These are phyloP conservation scores for Idris sp. DNA, from an alignment of 1,140 invertebrate species.

Conservation along the genomic window DNA sequence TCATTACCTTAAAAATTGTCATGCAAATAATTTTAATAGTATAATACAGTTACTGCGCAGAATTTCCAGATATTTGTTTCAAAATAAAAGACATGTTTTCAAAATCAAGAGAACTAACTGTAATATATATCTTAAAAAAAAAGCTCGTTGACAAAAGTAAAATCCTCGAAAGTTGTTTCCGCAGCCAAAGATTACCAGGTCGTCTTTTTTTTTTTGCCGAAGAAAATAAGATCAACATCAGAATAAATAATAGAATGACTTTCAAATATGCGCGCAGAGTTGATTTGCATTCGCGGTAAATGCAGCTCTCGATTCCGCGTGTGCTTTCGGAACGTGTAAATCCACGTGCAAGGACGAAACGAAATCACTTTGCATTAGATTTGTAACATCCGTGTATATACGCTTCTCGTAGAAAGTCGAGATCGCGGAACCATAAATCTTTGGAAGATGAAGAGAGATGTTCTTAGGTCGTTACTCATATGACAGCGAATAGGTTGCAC, in stretches of 20 bases:
- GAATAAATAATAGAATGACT: constrained; percentile 62
- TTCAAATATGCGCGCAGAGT: constrained; percentile 50
- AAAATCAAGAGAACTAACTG: no score
- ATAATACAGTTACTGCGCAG: no score
- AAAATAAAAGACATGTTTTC: no score
- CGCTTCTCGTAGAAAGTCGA: constrained; percentile 61
- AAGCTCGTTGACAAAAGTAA: background rate
- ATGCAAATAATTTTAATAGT: no score
- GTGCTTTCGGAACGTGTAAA: constrained; percentile 42
- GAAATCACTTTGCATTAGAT: constrained; percentile 58
- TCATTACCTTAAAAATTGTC: constrained; percentile 5
- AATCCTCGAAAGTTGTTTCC: constrained; percentile 9
- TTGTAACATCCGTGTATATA: constrained; percentile 37
- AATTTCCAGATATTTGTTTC: no score
- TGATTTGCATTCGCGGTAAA: constrained; percentile 54
- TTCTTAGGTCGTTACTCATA: constrained; percentile 60
- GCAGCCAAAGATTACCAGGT: constrained; percentile 49
- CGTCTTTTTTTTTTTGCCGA: constrained; percentile 31
- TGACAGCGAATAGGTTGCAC: constrained; percentile 53
- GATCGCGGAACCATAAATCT: constrained; percentile 57
- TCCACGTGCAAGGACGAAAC: constrained; percentile 48
- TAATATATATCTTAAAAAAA: background rate
- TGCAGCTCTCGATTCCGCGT: constrained; percentile 41
- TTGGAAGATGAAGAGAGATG: constrained; percentile 59
- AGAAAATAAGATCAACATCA: constrained; percentile 56